phyloP scores from a whole-genome alignment of 1,140 invertebrate species.

The Neoseiulus cucumeris region DNA sequence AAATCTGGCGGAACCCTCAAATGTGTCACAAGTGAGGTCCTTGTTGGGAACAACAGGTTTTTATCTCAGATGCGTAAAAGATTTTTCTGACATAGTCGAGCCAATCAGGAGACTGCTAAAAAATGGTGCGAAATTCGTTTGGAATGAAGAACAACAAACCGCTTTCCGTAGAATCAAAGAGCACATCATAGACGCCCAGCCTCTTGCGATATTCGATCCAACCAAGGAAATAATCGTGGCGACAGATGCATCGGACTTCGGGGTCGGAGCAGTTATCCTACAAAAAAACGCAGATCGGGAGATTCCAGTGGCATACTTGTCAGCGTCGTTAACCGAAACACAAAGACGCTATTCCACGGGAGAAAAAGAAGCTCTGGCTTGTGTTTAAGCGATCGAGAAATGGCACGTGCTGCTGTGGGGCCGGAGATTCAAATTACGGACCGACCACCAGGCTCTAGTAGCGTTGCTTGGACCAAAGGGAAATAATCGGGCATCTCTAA shows the following conservation, averaged over 20 bases:
- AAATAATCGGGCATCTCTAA: neutral
- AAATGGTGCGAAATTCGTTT: neutral
- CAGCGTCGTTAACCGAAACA: constrained; percentile 24
- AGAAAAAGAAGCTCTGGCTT: constrained; percentile 30
- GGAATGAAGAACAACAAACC: neutral
- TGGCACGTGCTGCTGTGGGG: neutral
- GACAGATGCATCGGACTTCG: neutral
- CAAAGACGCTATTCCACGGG: constrained; percentile 28
- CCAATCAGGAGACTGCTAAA: neutral
- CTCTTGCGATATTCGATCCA: neutral
- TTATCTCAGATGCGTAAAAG: neutral
- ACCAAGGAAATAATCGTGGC: neutral
- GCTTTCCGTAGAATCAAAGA: neutral
- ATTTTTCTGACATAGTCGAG: neutral
- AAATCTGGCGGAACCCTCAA: neutral
- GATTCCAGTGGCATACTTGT: constrained; percentile 9
- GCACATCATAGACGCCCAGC: neutral
- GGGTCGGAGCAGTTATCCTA: neutral
- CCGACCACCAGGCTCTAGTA: neutral
- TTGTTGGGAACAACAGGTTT: neutral
- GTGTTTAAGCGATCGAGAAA: neutral
- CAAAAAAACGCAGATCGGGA: neutral
- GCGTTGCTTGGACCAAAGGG: neutral
- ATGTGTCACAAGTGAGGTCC: neutral
- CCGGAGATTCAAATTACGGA: neutral